phyloP scores from a whole-genome alignment of 2,113 vertebrate genomes.

The Dasyurus viverrinus region DNA sequence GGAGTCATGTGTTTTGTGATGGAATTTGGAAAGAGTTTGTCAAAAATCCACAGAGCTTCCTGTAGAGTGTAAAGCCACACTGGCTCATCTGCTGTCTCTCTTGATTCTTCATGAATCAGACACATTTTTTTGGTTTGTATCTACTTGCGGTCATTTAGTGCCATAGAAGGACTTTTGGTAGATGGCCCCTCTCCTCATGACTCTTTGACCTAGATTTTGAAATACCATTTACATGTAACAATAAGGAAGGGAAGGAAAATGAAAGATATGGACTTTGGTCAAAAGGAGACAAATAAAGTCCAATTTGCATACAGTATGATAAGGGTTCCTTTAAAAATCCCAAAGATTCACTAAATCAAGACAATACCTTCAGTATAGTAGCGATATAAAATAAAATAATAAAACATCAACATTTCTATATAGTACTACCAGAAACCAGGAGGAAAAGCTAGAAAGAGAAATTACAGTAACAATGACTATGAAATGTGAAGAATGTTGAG shows the following conservation, averaged over 20 bases:
- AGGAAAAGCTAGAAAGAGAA: not conserved
- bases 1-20: slow-evolving; percentile 30
- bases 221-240: not conserved
- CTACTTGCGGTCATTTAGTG: not conserved
- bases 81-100: slow-evolving; percentile 12
- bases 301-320: not conserved
- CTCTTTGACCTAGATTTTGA: not conserved
- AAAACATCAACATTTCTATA: not conserved
- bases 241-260: not conserved
- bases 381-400: not conserved
- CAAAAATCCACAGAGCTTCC: slow-evolving; percentile 49
- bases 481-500: not conserved
- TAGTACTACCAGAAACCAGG: not conserved
- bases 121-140: not conserved
- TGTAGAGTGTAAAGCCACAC: not conserved
- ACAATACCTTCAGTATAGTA: not conserved
- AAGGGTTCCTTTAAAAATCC: not conserved
- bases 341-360: not conserved
- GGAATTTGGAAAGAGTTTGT: slow-evolving; percentile 39
- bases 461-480: not conserved
- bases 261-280: not conserved
- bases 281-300: not conserved
- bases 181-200: not conserved
- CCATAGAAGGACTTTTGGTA: not conserved
- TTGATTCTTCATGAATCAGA: slow-evolving; percentile 26